phyloP scores from a whole-genome alignment of 92 coral and sea anemone genomes.

The Epizoanthus stellaris region DNA sequence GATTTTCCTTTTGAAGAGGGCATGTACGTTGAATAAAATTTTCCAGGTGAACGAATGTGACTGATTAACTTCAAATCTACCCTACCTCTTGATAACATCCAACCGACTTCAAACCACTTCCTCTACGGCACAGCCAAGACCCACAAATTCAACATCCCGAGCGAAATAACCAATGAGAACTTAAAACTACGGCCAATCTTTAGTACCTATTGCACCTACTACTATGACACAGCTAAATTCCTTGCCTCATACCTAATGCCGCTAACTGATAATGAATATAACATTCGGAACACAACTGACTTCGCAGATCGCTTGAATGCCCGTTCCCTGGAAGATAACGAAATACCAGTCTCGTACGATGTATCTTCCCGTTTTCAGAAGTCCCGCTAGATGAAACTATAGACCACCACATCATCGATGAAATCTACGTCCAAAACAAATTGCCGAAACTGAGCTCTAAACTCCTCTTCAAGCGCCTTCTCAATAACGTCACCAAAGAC shows the following conservation, averaged over 20 bases:
- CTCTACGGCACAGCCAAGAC: conserved; percentile 32
- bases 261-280: too few species aligned
- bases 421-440: conserved; percentile 29
- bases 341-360: conserved; percentile 28
- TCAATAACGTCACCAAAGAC: conserved; percentile 18
- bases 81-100: conserved; percentile 41
- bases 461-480: conserved; percentile 26
- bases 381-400: conserved; percentile 39
- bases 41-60: too few species aligned
- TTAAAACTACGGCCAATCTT: too few species aligned
- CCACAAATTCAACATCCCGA: not conserved
- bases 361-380: conserved; percentile 19
- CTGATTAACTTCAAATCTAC: conserved; percentile 40
- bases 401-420: conserved; percentile 18
- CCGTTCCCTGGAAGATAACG: not conserved
- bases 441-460: too few species aligned
- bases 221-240: too few species aligned
- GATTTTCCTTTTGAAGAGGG: too few species aligned
- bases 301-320: conserved; percentile 11
- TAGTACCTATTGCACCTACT: too few species aligned
- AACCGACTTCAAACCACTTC: not conserved
- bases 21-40: too few species aligned
- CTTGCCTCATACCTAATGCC: too few species aligned
- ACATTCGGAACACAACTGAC: conserved; percentile 6
- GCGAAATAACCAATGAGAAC: too few species aligned